phyloP scores from a whole-genome alignment of 2,888 invertebrate genomes.

The Abscondita cerata region DNA sequence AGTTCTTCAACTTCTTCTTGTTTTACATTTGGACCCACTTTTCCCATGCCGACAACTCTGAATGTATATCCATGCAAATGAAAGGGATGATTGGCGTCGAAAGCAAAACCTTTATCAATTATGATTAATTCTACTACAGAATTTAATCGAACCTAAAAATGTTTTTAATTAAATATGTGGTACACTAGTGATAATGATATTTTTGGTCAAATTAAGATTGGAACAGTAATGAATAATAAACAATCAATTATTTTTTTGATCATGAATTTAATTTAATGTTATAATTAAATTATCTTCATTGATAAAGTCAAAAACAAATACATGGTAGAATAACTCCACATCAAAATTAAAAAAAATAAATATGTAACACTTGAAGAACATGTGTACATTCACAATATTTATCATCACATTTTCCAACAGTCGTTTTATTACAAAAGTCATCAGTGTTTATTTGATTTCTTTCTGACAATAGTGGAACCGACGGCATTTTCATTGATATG shows the following conservation, averaged over 20 bases:
- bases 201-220: no score
- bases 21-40: constrained; percentile 72
- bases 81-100: constrained; percentile 88
- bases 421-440: constrained; percentile 78
- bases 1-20: constrained; percentile 70
- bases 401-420: constrained; percentile 69
- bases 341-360: no score
- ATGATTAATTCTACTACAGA: constrained; percentile 85
- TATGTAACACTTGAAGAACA: constrained; percentile 71
- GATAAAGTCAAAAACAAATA: no score
- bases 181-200: no score
- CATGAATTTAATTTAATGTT: no score
- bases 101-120: constrained; percentile 83
- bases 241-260: no score
- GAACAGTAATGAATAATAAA: no score
- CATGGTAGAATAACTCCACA: no score
- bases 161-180: no score
- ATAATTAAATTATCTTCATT: no score
- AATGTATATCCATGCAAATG: constrained; percentile 89
- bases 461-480: constrained; percentile 75
- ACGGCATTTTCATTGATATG: constrained; percentile 80
- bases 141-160: constrained; percentile 67
- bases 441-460: constrained; percentile 67
- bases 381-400: constrained; percentile 87
- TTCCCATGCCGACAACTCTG: constrained; percentile 80